Evolutionary conservation across 64 coral and sea anemone species (phyloP).

Genomic region (Stichodactyla mertensii): DNA sequence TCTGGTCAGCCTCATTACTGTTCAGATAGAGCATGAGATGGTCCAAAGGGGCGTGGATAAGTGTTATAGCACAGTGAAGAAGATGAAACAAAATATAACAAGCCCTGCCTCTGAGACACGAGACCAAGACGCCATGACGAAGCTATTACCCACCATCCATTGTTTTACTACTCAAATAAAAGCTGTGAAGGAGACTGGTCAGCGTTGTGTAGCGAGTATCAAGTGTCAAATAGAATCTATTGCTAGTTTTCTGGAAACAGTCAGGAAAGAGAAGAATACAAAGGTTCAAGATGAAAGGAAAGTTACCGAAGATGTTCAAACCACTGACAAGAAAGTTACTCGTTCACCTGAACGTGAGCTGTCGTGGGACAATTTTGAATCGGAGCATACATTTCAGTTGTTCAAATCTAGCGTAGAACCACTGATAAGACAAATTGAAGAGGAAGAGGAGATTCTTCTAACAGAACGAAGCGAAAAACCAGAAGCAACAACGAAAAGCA

Average conservation of each 20-base stretch:
- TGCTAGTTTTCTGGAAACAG: neutral
- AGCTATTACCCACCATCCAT: neutral
- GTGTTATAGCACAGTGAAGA: neutral
- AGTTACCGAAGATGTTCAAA: no score
- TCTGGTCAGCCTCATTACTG: neutral
- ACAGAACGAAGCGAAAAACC: neutral
- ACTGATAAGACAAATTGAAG: constrained; percentile 29
- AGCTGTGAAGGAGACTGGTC: neutral
- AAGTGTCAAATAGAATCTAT: neutral
- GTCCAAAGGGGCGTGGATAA: neutral
- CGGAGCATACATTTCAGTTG: constrained; percentile 18
- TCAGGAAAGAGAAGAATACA: neutral
- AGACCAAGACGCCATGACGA: neutral
- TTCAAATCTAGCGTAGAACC: constrained; percentile 34
- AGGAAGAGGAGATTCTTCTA: neutral
- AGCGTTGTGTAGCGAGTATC: neutral
- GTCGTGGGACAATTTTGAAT: constrained; percentile 52
- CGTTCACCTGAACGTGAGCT: constrained; percentile 18
- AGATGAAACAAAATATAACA: neutral
- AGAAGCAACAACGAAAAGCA: neutral
- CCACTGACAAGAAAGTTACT: neutral
- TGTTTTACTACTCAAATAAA: neutral
- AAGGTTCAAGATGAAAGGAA: neutral
- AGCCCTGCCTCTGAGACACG: neutral
- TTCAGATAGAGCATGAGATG: constrained; percentile 1